Evolutionary conservation across 2,888 invertebrate species (phyloP).

Genomic region (Apotomis betuletana): DNA sequence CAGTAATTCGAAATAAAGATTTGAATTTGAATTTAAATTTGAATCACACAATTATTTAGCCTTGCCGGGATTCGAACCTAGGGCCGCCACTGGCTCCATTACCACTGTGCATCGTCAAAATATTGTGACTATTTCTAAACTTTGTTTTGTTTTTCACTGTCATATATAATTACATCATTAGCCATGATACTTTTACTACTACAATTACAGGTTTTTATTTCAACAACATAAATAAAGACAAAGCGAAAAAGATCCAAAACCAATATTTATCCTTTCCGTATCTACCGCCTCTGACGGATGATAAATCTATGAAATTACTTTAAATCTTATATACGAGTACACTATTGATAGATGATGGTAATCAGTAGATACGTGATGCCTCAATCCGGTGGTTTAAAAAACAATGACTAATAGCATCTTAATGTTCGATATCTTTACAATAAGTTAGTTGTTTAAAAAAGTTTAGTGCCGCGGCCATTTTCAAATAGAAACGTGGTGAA

Average conservation of each 20-base stretch:
- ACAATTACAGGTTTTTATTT: too few relatives aligned
- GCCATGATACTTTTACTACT: too few relatives aligned
- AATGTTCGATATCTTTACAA: slow-evolving; percentile 34
- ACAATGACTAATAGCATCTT: slow-evolving; percentile 32
- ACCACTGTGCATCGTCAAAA: too few relatives aligned
- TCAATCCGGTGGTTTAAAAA: slow-evolving; percentile 33
- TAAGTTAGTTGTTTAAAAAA: slow-evolving; percentile 35
- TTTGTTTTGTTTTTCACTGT: too few relatives aligned
- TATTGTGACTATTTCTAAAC: too few relatives aligned
- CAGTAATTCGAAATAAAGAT: too few relatives aligned
- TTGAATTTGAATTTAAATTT: too few relatives aligned
- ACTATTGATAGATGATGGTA: slow-evolving; percentile 34
- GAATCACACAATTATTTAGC: too few relatives aligned
- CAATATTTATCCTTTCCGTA: slow-evolving; percentile 29
- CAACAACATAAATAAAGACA: slow-evolving; percentile 4
- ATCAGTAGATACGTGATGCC: slow-evolving; percentile 38
- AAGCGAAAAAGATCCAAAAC: slow-evolving; percentile 14
- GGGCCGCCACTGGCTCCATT: too few relatives aligned
- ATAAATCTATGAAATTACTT: slow-evolving; percentile 37
- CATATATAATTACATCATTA: too few relatives aligned
- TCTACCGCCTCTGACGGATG: slow-evolving; percentile 35
- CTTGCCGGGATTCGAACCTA: too few relatives aligned
- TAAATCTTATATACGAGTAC: slow-evolving; percentile 28
- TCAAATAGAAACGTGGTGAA: slow-evolving; percentile 8
- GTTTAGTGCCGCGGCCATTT: slow-evolving; percentile 17